Conservation (phyloP, 2,797 vertebrate species). For the Mormyrops boulengeri region DNA sequence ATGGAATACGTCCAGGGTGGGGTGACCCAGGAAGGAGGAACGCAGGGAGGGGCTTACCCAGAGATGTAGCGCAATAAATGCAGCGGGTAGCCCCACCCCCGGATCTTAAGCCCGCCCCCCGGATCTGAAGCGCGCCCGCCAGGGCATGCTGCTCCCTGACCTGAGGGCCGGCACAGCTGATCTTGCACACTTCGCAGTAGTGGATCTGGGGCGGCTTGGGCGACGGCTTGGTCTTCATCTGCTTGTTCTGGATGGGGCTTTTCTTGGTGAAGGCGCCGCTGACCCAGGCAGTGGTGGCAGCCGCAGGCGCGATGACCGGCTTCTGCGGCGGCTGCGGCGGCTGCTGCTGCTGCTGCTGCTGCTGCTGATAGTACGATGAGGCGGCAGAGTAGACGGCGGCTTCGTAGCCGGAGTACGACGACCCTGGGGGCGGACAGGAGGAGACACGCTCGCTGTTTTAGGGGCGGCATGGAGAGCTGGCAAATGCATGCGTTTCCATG, state of each 20-base stretch:
- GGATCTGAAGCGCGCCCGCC: not conserved
- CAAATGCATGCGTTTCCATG: not conserved
- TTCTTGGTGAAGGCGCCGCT: constrained; percentile 94
- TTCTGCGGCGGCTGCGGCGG: constrained; percentile 65
- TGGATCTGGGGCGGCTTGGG: constrained; percentile 97
- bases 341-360: constrained; percentile 74
- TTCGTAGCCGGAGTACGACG: constrained; percentile 94
- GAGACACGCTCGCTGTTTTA: not conserved
- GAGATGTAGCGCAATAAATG: not conserved
- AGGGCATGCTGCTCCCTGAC: constrained; percentile 48
- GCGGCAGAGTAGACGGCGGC: constrained; percentile 97
- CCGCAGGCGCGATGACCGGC: constrained; percentile 83
- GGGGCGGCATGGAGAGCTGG: not conserved
- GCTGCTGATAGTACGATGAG: constrained; percentile 91
- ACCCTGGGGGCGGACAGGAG: constrained; percentile 61
- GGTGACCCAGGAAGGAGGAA: not conserved
- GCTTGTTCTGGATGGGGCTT: constrained; percentile 89
- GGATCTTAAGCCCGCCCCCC: not conserved
- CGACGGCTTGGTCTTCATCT: constrained; percentile 88
- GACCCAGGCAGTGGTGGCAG: constrained; percentile 86
- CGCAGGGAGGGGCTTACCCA: not conserved
- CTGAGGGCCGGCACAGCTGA: constrained; percentile 97
- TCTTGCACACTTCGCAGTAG: constrained; percentile 97
- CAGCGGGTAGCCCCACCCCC: not conserved
- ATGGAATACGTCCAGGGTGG: not conserved